Percentiles rank a stretch among this genome's conserved stretches.
Evolutionary conservation across 2,797 vertebrate genomes (phyloP).

Genomic region (Poecilia wingei): DNA sequence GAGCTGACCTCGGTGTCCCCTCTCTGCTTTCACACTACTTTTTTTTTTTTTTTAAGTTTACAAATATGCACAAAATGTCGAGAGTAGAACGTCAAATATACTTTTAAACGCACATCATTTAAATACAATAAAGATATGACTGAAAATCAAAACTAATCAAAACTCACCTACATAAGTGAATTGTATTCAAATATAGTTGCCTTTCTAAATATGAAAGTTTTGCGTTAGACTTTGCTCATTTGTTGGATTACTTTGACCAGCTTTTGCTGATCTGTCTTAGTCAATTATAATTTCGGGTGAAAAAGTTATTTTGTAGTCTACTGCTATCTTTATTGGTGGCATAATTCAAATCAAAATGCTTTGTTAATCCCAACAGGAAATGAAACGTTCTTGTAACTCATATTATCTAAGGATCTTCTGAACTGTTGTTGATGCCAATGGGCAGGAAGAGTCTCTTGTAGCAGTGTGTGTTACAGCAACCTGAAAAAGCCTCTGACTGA

Average conservation of each 20-base stretch:
- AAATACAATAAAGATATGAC: background rate
- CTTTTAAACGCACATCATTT: background rate
- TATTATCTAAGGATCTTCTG: background rate
- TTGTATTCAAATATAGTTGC: background rate
- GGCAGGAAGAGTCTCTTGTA: background rate
- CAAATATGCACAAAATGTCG: background rate
- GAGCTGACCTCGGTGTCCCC: slow-evolving; percentile 39
- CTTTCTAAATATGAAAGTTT: background rate
- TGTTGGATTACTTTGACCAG: background rate
- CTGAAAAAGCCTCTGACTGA: background rate
- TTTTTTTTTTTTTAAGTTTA: background rate
- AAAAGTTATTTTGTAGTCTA: background rate
- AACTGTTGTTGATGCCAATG: background rate
- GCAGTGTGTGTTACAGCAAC: background rate
- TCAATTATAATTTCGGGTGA: background rate
- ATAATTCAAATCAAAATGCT: background rate
- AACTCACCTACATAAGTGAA: background rate
- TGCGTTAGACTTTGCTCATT: background rate
- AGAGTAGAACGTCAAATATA: background rate
- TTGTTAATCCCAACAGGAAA: background rate
- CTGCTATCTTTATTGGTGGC: background rate
- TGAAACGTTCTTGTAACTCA: background rate
- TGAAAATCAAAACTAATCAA: background rate
- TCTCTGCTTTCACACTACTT: background rate
- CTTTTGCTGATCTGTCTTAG: background rate